Evolutionary conservation across 1,140 invertebrate genomes (phyloP), one percentile per base, ranked within the genome.

Genomic region (Scaptomyza graminum): DNA sequence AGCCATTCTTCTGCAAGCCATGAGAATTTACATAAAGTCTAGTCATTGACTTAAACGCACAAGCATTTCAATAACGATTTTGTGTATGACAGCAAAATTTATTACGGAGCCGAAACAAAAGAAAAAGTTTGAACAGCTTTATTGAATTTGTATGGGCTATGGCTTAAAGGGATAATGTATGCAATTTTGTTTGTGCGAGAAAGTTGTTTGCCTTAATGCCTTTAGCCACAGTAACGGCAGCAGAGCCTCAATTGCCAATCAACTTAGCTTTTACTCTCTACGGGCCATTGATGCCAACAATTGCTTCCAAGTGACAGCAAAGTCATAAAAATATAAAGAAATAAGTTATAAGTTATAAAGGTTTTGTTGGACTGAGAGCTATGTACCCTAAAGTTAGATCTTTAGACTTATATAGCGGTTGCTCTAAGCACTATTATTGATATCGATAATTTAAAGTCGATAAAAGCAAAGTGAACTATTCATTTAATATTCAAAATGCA

Each of bases 21-120:
- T 79, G 31, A 57, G 63, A 76, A 87, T 87, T 88, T 83, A 67
- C 83, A 87, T 87, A 87, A 87, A 87, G 83, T 83, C 83, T 79
- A 71, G 67, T 88, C 76, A 76, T 73, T 83, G 52, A 76, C 55
- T 50, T 74, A 79, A 87, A 87, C 83, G 83, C 67, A 72, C 61
- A 79, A 79, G 69, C 70, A 78, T 83, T 78, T 55, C 75, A 73
- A 79, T 87, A 75, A 75, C 73, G 73, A 73, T 57, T 69, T 68
- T n/a, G 8, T 66, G 56, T 62, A 74, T 69, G 62, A 39, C 71
- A 63, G 49, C 16, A 66, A 70, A 68, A 76, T 78, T 72, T 82
- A 81, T 88, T 74, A 60, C 66, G 43, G 43, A 50, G 11, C 44
- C 8, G 51, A 51, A 56, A 41, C 12, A 15, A 6, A 31, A 31